These are phyloP conservation scores for Ammospiza nelsoni DNA, from an alignment of 2,113 vertebrate species.

Conservation along the genomic window DNA sequence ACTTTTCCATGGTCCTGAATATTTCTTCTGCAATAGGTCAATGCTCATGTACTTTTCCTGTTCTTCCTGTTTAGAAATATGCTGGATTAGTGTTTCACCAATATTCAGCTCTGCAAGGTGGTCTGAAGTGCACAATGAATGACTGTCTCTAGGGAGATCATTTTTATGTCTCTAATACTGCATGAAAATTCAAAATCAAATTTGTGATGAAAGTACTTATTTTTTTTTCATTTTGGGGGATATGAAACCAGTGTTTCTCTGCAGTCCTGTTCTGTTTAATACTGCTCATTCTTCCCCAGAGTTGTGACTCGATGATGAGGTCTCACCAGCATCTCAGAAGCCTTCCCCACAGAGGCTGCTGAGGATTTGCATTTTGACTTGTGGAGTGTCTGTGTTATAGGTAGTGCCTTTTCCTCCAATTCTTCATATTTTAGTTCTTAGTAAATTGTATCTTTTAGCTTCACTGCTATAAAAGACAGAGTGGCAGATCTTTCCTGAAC, in stretches of 20 bases:
- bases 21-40: neutral
- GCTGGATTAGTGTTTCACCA: neutral
- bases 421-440: neutral
- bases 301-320: rapidly evolving
- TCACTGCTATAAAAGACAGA: neutral
- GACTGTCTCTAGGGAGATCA: neutral
- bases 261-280: neutral
- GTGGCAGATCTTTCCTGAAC: neutral
- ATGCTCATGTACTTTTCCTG: neutral
- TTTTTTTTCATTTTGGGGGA: neutral
- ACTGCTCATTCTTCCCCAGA: neutral
- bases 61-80: neutral
- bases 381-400: rapidly evolving
- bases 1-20: neutral
- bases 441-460: neutral
- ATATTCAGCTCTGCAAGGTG: rapidly evolving
- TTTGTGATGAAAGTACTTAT: neutral
- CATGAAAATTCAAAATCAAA: neutral
- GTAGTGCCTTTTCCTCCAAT: neutral
- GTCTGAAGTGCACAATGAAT: neutral
- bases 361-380: neutral
- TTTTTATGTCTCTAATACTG: neutral
- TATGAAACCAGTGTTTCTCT: neutral
- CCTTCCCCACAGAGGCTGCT: neutral
- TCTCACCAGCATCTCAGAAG: neutral